Evolutionary conservation across 2,797 vertebrate genomes (phyloP).

Genomic region (Hyperoplus immaculatus): DNA sequence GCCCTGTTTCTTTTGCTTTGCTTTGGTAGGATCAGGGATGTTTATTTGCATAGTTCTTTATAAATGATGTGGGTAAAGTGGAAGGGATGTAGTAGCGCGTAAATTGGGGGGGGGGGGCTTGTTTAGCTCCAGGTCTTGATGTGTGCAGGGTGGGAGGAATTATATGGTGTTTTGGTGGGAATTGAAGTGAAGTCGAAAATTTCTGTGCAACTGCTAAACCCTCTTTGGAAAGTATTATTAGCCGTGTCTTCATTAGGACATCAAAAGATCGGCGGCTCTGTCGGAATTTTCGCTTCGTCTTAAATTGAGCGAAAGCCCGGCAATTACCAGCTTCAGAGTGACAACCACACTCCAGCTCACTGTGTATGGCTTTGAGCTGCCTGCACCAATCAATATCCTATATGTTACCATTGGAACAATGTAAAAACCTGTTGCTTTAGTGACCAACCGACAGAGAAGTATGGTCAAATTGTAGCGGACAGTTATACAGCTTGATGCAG

Average conservation of each 20-base stretch:
- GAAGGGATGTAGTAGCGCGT: slow-evolving; percentile 12
- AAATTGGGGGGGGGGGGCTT: background rate
- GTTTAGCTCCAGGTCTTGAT: slow-evolving; percentile 6
- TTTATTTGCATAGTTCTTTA: slow-evolving; percentile 48
- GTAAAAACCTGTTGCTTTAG: background rate
- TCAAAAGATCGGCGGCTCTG: slow-evolving; percentile 1
- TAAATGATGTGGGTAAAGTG: slow-evolving; percentile 22
- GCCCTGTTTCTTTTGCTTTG: slow-evolving; percentile 31
- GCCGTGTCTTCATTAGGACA: background rate
- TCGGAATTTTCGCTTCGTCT: background rate
- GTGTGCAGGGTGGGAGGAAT: slow-evolving; percentile 24
- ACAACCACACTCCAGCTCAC: background rate
- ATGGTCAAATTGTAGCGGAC: background rate
- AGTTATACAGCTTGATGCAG: too few relatives aligned
- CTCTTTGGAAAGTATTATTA: background rate
- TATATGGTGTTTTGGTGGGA: slow-evolving; percentile 18
- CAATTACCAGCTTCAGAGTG: background rate
- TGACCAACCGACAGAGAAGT: background rate
- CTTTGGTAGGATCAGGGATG: slow-evolving; percentile 42
- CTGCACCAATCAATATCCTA: background rate
- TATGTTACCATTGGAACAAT: background rate
- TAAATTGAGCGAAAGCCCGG: background rate
- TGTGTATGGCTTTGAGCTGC: slow-evolving; percentile 9
- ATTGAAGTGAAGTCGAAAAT: slow-evolving; percentile 33
- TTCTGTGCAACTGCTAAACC: slow-evolving; percentile 9